phyloP scores from a whole-genome alignment of 2,113 vertebrate genomes.

The Falco punctatus region DNA sequence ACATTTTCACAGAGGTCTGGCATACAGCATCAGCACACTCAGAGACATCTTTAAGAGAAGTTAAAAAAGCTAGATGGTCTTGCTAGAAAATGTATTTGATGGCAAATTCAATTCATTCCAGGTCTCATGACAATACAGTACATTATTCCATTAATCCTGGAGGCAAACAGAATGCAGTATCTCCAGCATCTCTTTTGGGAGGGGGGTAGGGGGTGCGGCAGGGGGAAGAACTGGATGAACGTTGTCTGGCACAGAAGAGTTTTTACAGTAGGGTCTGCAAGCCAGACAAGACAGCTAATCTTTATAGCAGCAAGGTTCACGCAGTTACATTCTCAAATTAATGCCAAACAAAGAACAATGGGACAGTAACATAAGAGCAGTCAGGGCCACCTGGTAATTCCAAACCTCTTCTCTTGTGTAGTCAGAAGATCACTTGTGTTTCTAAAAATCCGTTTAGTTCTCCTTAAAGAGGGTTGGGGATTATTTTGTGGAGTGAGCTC shows the following conservation, averaged over 20 bases:
- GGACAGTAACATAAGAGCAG: not conserved
- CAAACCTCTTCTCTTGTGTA: not conserved
- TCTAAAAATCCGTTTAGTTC: not conserved
- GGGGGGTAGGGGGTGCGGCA: not conserved
- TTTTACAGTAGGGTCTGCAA: constrained; percentile 7
- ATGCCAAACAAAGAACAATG: not conserved
- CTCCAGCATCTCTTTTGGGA: not conserved
- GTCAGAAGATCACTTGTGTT: not conserved
- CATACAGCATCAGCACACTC: not conserved
- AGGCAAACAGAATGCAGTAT: not conserved
- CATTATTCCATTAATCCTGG: not conserved
- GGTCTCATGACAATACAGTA: not conserved
- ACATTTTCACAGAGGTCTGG: not conserved
- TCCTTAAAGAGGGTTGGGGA: not conserved
- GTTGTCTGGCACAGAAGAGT: not conserved
- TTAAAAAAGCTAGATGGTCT: not conserved
- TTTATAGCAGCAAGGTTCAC: constrained; percentile 1
- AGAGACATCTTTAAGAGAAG: not conserved
- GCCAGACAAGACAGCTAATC: not conserved
- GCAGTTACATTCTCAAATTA: not conserved
- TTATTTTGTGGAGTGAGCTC: not conserved
- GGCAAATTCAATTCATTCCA: not conserved
- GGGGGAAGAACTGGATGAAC: not conserved
- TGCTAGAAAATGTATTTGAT: not conserved
- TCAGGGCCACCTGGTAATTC: not conserved